A percentile compares a stretch with the other conserved stretches of the same genome.
Conservation (phyloP, 2,888 invertebrate genomes). For the Synanthedon vespiformis region DNA sequence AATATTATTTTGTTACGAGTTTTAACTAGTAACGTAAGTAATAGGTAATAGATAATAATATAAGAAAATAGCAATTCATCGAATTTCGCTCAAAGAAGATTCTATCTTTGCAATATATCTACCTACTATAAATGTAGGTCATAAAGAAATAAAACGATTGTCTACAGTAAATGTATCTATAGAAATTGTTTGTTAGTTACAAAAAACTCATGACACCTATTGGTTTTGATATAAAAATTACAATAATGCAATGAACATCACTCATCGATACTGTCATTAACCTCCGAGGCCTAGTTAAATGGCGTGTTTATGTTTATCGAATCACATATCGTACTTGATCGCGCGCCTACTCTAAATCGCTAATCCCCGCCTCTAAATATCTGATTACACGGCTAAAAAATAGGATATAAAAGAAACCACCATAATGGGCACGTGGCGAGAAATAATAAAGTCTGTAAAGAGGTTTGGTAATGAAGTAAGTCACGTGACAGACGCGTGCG, state of each 20-base stretch:
- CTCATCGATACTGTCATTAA: constrained; percentile 23
- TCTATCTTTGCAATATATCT: no score
- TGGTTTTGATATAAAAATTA: background rate
- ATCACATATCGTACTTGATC: constrained; percentile 42
- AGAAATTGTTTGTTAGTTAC: no score
- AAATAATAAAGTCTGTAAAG: constrained; percentile 58
- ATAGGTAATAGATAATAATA: no score
- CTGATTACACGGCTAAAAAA: constrained; percentile 46
- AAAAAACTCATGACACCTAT: background rate
- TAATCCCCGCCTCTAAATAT: constrained; percentile 35
- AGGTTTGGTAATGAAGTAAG: constrained; percentile 48
- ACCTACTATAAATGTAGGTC: no score
- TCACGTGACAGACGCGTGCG: constrained; percentile 39
- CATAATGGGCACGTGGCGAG: constrained; percentile 55
- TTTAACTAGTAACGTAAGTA: no score
- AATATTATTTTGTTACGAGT: no score
- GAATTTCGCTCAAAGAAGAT: no score
- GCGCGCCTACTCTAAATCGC: constrained; percentile 22
- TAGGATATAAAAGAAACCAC: constrained; percentile 37
- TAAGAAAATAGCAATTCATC: no score
- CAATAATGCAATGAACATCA: background rate
- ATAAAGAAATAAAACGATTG: no score
- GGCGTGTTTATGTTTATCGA: constrained; percentile 55
- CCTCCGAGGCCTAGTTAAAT: constrained; percentile 37
- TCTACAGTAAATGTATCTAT: no score